Evolutionary conservation across 2,113 vertebrate genomes (phyloP).

Genomic region (Ageneiosus marmoratus): DNA sequence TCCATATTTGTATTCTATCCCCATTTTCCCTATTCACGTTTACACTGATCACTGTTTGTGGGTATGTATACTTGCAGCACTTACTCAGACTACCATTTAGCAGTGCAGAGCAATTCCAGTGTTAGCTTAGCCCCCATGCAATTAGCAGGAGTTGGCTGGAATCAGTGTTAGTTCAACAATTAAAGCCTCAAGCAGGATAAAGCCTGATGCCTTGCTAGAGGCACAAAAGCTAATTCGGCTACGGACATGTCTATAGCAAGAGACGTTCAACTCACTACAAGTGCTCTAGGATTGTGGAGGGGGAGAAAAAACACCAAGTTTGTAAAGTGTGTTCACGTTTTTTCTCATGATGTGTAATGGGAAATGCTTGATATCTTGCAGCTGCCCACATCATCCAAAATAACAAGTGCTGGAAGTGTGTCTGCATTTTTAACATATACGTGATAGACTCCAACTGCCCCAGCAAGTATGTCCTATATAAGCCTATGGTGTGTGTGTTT

Average conservation of each 20-base stretch:
- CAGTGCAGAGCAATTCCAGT: not conserved
- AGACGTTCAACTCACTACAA: not conserved
- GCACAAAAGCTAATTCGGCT: not conserved
- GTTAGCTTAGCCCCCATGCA: slow-evolving; percentile 22
- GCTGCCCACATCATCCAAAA: slow-evolving; percentile 38
- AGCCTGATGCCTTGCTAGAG: not conserved
- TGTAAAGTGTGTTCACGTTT: not conserved
- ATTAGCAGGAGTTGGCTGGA: slow-evolving; percentile 36
- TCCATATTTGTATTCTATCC: not conserved
- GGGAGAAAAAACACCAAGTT: not conserved
- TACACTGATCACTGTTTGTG: not conserved
- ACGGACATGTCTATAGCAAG: not conserved
- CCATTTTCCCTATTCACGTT: not conserved
- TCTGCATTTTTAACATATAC: slow-evolving; percentile 41
- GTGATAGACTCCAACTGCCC: slow-evolving; percentile 57
- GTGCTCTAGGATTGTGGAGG: not conserved
- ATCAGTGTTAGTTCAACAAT: slow-evolving; percentile 44
- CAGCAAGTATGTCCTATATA: slow-evolving; percentile 29
- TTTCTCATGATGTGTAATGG: slow-evolving; percentile 19
- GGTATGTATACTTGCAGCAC: not conserved
- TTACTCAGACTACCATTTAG: slow-evolving; percentile 4
- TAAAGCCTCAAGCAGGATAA: slow-evolving; percentile 19
- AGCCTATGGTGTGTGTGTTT: slow-evolving; percentile 37
- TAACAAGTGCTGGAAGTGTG: slow-evolving; percentile 15
- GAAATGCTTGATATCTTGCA: slow-evolving; percentile 36